A percentile compares a stretch with the other conserved stretches of the same genome.
Evolutionary conservation across 2,113 vertebrate species (phyloP).

Genomic region (Tauraco erythrolophus): DNA sequence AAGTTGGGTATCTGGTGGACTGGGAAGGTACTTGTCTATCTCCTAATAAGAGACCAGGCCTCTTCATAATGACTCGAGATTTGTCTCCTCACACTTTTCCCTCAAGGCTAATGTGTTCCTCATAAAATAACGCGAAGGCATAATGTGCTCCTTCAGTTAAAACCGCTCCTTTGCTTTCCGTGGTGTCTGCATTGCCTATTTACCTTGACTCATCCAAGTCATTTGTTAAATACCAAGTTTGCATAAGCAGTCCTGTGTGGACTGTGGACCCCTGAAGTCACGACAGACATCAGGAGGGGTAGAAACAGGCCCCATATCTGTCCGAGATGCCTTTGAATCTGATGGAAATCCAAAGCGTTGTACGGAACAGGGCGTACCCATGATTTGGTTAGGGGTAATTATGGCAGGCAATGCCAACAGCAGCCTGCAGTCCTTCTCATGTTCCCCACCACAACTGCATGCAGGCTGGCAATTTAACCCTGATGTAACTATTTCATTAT

Average conservation of each 20-base stretch:
- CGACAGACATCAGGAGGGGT: neutral
- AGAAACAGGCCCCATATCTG: neutral
- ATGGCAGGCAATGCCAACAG: constrained; percentile 33
- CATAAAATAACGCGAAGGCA: constrained; percentile 3
- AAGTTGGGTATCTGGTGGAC: neutral
- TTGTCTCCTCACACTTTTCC: neutral
- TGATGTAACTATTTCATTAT: neutral
- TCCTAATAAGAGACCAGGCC: neutral
- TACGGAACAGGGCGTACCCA: constrained; percentile 34
- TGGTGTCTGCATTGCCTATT: constrained; percentile 23
- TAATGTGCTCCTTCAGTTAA: constrained; percentile 11
- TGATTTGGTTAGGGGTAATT: constrained; percentile 48
- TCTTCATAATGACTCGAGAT: neutral
- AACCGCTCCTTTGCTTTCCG: neutral
- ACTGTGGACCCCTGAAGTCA: neutral
- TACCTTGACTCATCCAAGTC: constrained; percentile 39
- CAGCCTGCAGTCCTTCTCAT: constrained; percentile 12
- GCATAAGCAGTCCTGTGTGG: neutral
- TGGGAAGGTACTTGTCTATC: neutral
- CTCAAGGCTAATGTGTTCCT: neutral
- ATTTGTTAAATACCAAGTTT: constrained; percentile 53
- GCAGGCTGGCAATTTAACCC: constrained; percentile 11
- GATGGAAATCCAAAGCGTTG: neutral
- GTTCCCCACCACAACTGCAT: constrained; percentile 19
- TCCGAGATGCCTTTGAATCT: neutral